These are phyloP conservation scores for Leptura quadrifasciata DNA, from an alignment of 2,888 invertebrate species.

Conservation along the genomic window DNA sequence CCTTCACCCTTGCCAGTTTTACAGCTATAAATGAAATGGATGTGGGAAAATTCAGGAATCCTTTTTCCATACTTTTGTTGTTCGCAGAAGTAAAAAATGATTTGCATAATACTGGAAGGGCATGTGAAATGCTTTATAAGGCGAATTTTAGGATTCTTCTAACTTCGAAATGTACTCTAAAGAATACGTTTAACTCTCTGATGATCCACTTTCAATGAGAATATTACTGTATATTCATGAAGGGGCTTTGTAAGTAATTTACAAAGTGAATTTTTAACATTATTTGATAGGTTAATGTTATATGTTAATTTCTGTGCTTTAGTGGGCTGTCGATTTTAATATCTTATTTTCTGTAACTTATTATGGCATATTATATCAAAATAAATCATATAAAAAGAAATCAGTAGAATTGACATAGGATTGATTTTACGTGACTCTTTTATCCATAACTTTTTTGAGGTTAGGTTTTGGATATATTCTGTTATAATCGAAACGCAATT, in stretches of 20 bases:
- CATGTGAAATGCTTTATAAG: conserved; percentile 34
- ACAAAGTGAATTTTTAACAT: background rate
- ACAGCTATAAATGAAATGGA: conserved; percentile 36
- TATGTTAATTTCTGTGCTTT: no score
- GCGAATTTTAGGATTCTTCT: conserved; percentile 31
- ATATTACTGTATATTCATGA: background rate
- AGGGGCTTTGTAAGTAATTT: background rate
- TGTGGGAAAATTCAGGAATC: conserved; percentile 35
- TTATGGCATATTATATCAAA: no score
- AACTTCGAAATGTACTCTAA: conserved; percentile 34
- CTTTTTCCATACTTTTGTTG: conserved; percentile 45
- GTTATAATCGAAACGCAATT: no score
- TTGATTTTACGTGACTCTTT: no score
- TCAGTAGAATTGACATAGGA: no score
- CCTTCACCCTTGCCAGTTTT: conserved; percentile 34
- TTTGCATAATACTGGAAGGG: conserved; percentile 44
- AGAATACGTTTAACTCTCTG: conserved; percentile 19
- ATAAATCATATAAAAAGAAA: no score
- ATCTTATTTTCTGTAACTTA: no score
- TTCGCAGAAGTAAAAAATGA: conserved; percentile 45
- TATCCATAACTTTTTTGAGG: no score
- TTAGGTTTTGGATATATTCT: no score
- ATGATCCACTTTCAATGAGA: conserved; percentile 11
- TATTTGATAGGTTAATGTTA: background rate
- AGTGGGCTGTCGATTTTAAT: no score